Evolutionary conservation across 1,140 invertebrate species (phyloP).

Genomic region (Hesperophylax magnus): DNA sequence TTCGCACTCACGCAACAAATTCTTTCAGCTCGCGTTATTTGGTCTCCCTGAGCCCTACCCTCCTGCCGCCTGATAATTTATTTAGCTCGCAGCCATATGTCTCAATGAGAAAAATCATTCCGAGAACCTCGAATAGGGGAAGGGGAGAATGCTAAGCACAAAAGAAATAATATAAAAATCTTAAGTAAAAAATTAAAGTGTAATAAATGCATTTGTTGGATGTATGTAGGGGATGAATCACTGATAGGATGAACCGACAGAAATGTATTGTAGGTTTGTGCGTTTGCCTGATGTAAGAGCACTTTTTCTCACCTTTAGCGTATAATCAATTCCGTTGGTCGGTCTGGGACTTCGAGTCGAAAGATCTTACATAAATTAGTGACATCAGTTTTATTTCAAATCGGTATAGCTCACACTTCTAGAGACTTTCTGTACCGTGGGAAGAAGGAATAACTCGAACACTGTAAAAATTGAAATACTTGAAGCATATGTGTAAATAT

Average conservation of each 20-base stretch:
- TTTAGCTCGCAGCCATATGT: constrained; percentile 52
- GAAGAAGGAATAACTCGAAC: too few species aligned
- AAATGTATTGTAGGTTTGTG: too few species aligned
- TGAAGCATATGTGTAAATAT: constrained; percentile 34
- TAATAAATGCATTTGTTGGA: constrained; percentile 26
- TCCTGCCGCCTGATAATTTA: constrained; percentile 49
- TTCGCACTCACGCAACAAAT: constrained; percentile 46
- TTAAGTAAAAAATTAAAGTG: constrained; percentile 22
- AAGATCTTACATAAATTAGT: too few species aligned
- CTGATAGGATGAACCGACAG: background rate
- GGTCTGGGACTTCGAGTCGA: too few species aligned
- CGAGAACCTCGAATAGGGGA: background rate
- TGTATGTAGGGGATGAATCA: background rate
- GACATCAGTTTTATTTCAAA: too few species aligned
- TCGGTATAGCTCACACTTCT: too few species aligned
- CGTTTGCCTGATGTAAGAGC: too few species aligned
- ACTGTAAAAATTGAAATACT: constrained; percentile 34
- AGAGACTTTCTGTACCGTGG: too few species aligned
- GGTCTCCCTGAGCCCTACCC: constrained; percentile 14
- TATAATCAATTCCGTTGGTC: too few species aligned
- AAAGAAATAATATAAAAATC: constrained; percentile 42
- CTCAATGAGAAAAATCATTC: constrained; percentile 42
- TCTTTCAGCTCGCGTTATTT: constrained; percentile 47
- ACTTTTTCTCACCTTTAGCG: too few species aligned
- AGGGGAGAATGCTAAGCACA: background rate